These are phyloP conservation scores for Axinella damicornis DNA, from an alignment of 37 sponge, comb jelly and placozoan species.

Conservation along the genomic window DNA sequence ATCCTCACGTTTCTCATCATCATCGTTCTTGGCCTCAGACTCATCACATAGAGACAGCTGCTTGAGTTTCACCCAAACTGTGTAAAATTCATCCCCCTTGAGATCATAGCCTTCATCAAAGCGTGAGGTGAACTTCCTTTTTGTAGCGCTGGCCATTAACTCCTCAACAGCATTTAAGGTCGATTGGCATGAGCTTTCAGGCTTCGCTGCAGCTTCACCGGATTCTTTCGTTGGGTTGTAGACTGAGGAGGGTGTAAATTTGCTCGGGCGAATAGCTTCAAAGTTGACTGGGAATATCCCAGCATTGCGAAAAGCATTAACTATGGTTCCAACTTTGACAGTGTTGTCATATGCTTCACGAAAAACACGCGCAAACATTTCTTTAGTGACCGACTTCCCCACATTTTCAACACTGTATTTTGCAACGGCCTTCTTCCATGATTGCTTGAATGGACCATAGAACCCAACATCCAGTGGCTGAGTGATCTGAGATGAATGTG, in stretches of 20 bases:
- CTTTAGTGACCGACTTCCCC: constrained; percentile 10
- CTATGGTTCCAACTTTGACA: constrained; percentile 33
- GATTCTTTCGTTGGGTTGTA: too few relatives aligned
- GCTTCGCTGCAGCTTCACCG: too few relatives aligned
- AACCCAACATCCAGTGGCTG: constrained; percentile 43
- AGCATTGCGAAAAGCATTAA: constrained; percentile 28
- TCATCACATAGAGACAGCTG: too few relatives aligned
- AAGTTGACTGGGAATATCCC: constrained; percentile 40
- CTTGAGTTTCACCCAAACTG: constrained; percentile 16
- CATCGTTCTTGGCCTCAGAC: too few relatives aligned
- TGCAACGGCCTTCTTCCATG: constrained; percentile 1
- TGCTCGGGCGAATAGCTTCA: background rate
- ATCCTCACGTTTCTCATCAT: too few relatives aligned
- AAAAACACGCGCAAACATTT: constrained; percentile 31
- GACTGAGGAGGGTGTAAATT: background rate
- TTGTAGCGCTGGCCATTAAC: background rate
- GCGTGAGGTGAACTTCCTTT: background rate
- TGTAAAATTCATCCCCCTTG: constrained; percentile 26
- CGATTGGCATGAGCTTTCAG: too few relatives aligned
- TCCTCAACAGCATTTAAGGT: background rate
- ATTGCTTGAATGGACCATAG: constrained; percentile 18
- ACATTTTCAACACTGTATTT: background rate
- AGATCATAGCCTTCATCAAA: constrained; percentile 49
- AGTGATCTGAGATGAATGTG: constrained; percentile 41
- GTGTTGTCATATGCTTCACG: constrained; percentile 22